These are phyloP conservation scores for Agelas oroides DNA, from an alignment of 37 sponge, comb jelly and placozoan species.

Conservation along the genomic window DNA sequence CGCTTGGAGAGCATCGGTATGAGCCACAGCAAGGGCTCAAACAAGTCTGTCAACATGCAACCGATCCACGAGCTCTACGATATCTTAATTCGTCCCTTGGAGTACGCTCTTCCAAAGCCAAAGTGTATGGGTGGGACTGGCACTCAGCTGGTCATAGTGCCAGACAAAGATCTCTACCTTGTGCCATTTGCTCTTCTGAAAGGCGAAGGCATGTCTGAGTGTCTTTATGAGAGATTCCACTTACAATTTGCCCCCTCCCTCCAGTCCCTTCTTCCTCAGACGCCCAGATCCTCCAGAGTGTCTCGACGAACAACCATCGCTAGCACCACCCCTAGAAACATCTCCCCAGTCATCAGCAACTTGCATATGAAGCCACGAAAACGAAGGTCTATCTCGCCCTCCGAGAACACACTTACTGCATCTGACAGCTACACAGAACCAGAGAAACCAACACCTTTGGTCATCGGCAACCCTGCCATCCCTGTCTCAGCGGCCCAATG, in stretches of 20 bases:
- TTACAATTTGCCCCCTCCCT: constrained; percentile 73
- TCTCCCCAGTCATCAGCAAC: not conserved
- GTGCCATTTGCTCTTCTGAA: constrained; percentile 89
- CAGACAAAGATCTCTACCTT: constrained; percentile 92
- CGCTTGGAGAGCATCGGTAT: constrained; percentile 3
- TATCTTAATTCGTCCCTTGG: constrained; percentile 86
- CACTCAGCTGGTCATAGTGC: constrained; percentile 72
- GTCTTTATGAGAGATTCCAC: constrained; percentile 78
- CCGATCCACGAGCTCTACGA: constrained; percentile 86
- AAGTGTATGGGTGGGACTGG: constrained; percentile 5
- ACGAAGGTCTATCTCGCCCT: constrained; percentile 8
- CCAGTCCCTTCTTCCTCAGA: constrained; percentile 50
- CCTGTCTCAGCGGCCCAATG: constrained; percentile 57
- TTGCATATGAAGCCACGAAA: not conserved
- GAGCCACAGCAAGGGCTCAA: constrained; percentile 28
- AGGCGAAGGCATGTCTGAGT: constrained; percentile 48
- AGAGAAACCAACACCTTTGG: constrained; percentile 42
- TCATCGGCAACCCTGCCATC: constrained; percentile 81
- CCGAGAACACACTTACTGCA: not conserved
- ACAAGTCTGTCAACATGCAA: constrained; percentile 68
- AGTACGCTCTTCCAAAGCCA: constrained; percentile 79
- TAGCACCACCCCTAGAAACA: not conserved
- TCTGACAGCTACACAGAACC: not conserved
- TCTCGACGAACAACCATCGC: not conserved
- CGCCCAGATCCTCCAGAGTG: not conserved